Evolutionary conservation across 2,797 vertebrate genomes (phyloP).

Genomic region (Taenioides sp.): DNA sequence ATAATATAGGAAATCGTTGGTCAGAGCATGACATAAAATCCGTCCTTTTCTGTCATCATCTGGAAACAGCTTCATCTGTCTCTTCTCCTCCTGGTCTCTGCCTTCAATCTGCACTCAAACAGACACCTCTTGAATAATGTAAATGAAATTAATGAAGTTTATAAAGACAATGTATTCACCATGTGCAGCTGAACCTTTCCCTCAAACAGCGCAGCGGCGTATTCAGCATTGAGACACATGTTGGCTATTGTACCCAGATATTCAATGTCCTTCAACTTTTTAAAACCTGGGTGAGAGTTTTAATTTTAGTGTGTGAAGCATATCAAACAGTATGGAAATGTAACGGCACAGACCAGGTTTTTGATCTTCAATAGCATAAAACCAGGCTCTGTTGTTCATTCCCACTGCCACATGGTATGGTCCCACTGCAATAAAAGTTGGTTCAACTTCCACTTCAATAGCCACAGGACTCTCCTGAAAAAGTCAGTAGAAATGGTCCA

Average conservation of each 20-base stretch:
- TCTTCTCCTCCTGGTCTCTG: conserved; percentile 85
- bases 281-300: conserved; percentile 75
- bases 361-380: conserved; percentile 87
- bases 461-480: conserved; percentile 82
- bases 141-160: neutral
- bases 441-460: conserved; percentile 92
- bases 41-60: conserved; percentile 84
- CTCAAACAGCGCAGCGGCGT: conserved; percentile 93
- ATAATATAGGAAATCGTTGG: conserved; percentile 92
- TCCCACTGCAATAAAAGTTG: conserved; percentile 90
- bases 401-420: conserved; percentile 92
- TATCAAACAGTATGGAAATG: neutral
- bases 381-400: conserved; percentile 99
- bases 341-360: conserved; percentile 65
- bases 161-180: conserved; percentile 71
- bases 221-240: conserved; percentile 91
- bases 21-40: conserved; percentile 91
- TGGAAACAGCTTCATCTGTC: conserved; percentile 93
- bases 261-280: conserved; percentile 90
- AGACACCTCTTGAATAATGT: neutral
- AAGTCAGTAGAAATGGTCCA: neutral
- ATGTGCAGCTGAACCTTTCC: conserved; percentile 95
- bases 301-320: neutral
- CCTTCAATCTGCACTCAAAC: conserved; percentile 85
- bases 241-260: conserved; percentile 92